Evolutionary conservation across 2,888 invertebrate genomes (phyloP).

Genomic region (Thereva unica): DNA sequence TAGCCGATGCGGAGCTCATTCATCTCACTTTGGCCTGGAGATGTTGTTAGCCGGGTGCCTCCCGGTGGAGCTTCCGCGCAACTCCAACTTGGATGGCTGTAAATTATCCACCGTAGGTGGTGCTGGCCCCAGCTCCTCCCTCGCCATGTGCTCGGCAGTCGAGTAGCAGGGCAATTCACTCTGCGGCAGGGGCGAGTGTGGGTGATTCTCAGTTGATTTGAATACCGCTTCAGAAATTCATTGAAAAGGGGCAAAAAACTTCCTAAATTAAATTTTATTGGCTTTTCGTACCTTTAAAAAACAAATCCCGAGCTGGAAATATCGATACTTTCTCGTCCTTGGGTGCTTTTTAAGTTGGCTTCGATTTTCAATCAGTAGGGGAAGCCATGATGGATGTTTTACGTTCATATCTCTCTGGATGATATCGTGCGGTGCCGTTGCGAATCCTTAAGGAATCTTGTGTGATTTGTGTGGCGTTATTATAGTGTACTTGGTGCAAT

Average conservation of each 20-base stretch:
- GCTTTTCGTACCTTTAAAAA: conserved; percentile 18
- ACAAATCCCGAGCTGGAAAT: conserved; percentile 3
- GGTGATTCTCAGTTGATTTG: conserved; percentile 22
- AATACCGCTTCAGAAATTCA: conserved; percentile 26
- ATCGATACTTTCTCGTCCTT: conserved; percentile 17
- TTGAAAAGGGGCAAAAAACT: conserved; percentile 8
- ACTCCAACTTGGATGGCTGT: conserved; percentile 8
- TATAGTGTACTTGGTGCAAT: too few relatives aligned
- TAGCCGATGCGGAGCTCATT: not conserved
- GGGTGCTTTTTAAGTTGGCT: conserved; percentile 4
- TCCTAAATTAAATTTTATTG: conserved; percentile 33
- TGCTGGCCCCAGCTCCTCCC: conserved; percentile 17
- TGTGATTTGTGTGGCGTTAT: conserved; percentile 6
- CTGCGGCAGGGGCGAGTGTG: conserved; percentile 12
- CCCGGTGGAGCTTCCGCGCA: conserved; percentile 26
- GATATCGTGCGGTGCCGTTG: conserved; percentile 28
- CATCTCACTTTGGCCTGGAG: conserved; percentile 28
- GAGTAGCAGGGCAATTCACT: conserved; percentile 3
- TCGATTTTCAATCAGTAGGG: conserved; percentile 33
- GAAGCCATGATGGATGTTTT: not conserved
- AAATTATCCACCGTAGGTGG: conserved; percentile 23
- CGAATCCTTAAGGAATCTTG: conserved; percentile 7
- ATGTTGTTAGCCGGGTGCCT: not conserved
- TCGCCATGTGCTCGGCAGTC: conserved; percentile 28
- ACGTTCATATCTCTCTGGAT: not conserved